A percentile compares a stretch with the other conserved stretches of the same genome.
These are phyloP conservation scores for Nomada goodeniana DNA, from an alignment of 2,888 invertebrate genomes.

Conservation along the genomic window DNA sequence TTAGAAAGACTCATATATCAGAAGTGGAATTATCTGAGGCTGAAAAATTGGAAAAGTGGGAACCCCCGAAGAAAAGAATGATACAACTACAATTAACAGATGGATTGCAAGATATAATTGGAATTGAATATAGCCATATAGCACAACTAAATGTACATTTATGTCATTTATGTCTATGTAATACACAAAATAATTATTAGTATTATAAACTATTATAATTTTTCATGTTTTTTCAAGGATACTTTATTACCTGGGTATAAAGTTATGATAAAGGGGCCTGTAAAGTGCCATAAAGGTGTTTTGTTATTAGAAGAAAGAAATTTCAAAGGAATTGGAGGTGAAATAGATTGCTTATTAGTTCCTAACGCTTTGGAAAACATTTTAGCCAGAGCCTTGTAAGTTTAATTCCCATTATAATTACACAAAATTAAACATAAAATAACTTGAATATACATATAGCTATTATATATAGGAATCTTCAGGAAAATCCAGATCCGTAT, in stretches of 20 bases:
- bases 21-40: conserved; percentile 85
- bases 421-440: not conserved
- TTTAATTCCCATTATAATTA: conserved; percentile 21
- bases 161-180: not conserved
- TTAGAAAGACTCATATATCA: conserved; percentile 84
- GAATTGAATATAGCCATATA: conserved; percentile 89
- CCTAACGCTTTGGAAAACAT: conserved; percentile 87
- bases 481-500: conserved; percentile 85
- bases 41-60: conserved; percentile 86
- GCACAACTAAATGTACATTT: conserved; percentile 85
- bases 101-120: conserved; percentile 89
- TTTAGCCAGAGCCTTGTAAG: conserved; percentile 86
- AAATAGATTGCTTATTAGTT: conserved; percentile 88
- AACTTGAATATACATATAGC: not conserved
- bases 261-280: conserved; percentile 88
- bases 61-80: conserved; percentile 87
- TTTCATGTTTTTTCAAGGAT: conserved; percentile 67
- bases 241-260: conserved; percentile 86
- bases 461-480: conserved; percentile 80
- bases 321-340: conserved; percentile 89
- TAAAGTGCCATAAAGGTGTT: conserved; percentile 89
- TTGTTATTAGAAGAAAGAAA: conserved; percentile 88
- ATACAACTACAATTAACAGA: conserved; percentile 90
- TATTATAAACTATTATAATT: not conserved
- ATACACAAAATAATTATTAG: not conserved